A percentile compares a stretch with the other conserved stretches of the same genome.
Evolutionary conservation across 2,113 vertebrate genomes (phyloP).

Genomic region (Zosterops borbonicus): DNA sequence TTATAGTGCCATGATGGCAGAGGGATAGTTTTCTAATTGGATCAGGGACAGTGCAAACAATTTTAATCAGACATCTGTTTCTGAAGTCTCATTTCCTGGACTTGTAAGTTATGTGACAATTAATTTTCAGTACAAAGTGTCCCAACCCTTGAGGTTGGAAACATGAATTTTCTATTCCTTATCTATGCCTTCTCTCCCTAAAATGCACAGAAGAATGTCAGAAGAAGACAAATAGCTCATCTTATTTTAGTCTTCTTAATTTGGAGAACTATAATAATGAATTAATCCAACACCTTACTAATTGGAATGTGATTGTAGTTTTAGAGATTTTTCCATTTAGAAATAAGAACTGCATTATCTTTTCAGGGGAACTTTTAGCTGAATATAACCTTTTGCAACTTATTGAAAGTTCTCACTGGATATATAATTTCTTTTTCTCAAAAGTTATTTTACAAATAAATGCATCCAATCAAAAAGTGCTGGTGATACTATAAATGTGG

Average conservation of each 20-base stretch:
- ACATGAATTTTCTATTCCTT: neutral
- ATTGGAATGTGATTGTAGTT: neutral
- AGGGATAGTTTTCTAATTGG: neutral
- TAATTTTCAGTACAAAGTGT: neutral
- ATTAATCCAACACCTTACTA: neutral
- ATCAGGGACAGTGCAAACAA: neutral
- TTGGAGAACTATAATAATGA: neutral
- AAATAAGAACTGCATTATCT: neutral
- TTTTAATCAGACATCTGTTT: neutral
- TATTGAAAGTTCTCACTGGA: neutral
- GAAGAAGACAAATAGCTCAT: neutral
- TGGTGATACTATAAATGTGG: neutral
- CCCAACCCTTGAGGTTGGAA: neutral
- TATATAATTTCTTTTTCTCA: neutral
- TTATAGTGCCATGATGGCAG: neutral
- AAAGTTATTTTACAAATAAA: neutral
- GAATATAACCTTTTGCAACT: neutral
- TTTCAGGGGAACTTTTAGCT: neutral
- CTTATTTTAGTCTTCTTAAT: neutral
- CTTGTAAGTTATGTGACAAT: neutral
- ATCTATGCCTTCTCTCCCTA: neutral
- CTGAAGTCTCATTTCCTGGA: neutral
- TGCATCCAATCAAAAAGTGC: neutral
- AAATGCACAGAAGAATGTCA: neutral
- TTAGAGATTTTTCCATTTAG: neutral